Conservation (phyloP, 2,888 invertebrate genomes). For the Antheraea yamamai region DNA sequence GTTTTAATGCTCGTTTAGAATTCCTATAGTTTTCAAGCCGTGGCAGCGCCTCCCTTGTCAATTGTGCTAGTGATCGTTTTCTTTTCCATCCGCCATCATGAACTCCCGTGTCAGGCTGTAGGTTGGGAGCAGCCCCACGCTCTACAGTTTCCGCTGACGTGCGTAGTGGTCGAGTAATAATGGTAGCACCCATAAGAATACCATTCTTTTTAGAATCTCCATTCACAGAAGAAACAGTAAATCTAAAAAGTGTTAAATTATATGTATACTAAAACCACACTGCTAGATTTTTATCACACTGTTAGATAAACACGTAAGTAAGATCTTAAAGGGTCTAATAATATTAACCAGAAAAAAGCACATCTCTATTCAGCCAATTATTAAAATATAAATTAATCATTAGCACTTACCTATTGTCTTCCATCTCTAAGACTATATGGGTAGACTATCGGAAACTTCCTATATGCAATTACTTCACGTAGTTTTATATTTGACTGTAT, state of each 20-base stretch:
- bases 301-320: too few relatives aligned
- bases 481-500: constrained; percentile 41
- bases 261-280: not conserved
- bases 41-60: constrained; percentile 90
- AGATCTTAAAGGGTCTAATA: too few relatives aligned
- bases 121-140: constrained; percentile 43
- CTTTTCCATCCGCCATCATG: constrained; percentile 76
- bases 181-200: constrained; percentile 72
- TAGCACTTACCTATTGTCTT: constrained; percentile 59
- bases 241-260: constrained; percentile 45
- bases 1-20: constrained; percentile 87
- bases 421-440: constrained; percentile 48
- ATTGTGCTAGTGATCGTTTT: constrained; percentile 84
- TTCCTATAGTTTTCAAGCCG: constrained; percentile 92
- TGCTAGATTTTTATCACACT: not conserved
- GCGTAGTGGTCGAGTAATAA: constrained; percentile 69
- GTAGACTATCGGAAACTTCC: constrained; percentile 61
- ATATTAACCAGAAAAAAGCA: too few relatives aligned
- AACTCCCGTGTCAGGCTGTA: constrained; percentile 68
- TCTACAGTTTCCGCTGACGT: constrained; percentile 62
- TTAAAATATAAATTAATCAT: not conserved
- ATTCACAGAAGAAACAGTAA: constrained; percentile 68
- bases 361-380: too few relatives aligned
- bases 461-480: constrained; percentile 43
- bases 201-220: constrained; percentile 71